A percentile compares a stretch with the other conserved stretches of the same genome.
phyloP scores from a whole-genome alignment of 2,888 invertebrate genomes.

The Rhamphomyia laevipes region DNA sequence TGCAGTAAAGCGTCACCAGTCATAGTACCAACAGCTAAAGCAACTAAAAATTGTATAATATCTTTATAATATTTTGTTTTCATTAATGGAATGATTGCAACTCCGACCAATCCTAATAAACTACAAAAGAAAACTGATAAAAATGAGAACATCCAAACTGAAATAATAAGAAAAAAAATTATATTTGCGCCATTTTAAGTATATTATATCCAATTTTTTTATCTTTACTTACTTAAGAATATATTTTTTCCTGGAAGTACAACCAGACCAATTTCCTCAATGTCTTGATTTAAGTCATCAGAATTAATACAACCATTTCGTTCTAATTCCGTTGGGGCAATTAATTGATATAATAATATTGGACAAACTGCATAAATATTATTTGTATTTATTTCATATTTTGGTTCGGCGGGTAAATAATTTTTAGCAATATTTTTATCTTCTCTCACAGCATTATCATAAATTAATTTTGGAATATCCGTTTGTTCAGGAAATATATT shows the following conservation, averaged over 20 bases:
- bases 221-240: neutral
- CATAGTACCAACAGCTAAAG: conserved; percentile 82
- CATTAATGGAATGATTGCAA: conserved; percentile 86
- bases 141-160: conserved; percentile 75
- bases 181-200: too few relatives aligned
- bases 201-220: too few relatives aligned
- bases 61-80: conserved; percentile 79
- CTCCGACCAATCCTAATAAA: conserved; percentile 74
- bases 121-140: conserved; percentile 74
- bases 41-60: conserved; percentile 80
- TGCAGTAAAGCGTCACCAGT: conserved; percentile 88
- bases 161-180: conserved; percentile 1
- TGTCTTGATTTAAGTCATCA: conserved; percentile 17
- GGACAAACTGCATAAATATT: conserved; percentile 48
- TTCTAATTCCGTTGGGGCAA: conserved; percentile 43
- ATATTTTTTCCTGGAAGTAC: conserved; percentile 13
- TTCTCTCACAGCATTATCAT: conserved; percentile 4
- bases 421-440: conserved; percentile 2
- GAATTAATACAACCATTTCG: conserved; percentile 46
- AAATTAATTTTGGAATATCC: conserved; percentile 11
- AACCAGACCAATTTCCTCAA: conserved; percentile 19
- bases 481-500: conserved; percentile 9
- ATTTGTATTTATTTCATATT: conserved; percentile 19
- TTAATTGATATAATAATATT: conserved; percentile 52
- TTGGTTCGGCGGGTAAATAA: conserved; percentile 5